These are phyloP conservation scores for Pimpla rufipes DNA, from an alignment of 2,888 invertebrate genomes.

Conservation along the genomic window DNA sequence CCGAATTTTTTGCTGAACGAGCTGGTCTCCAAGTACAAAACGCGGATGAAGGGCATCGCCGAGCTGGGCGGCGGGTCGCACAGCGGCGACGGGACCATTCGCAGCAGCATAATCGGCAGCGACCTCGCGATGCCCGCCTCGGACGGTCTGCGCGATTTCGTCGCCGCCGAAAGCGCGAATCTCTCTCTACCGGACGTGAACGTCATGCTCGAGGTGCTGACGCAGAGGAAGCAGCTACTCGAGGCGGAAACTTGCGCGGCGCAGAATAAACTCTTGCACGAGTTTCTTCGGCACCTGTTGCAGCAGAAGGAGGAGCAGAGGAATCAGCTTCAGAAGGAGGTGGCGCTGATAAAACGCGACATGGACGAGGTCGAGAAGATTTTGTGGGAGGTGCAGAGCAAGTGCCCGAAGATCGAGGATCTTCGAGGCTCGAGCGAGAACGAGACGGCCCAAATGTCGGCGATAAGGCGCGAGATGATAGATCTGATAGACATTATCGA, in stretches of 20 bases:
- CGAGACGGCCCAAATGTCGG: constrained; percentile 86
- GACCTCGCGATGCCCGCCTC: constrained; percentile 81
- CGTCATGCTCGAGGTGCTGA: constrained; percentile 92
- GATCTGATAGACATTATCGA: constrained; percentile 87
- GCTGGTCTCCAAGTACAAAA: constrained; percentile 90
- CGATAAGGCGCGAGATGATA: constrained; percentile 87
- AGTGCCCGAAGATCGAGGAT: constrained; percentile 88
- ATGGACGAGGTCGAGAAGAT: constrained; percentile 90
- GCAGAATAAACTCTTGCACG: constrained; percentile 93
- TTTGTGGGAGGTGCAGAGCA: constrained; percentile 87
- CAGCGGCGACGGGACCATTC: constrained; percentile 74
- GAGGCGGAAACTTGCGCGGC: constrained; percentile 93
- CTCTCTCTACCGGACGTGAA: constrained; percentile 93
- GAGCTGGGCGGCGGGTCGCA: constrained; percentile 81
- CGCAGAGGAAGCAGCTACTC: constrained; percentile 91
- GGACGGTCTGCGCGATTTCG: constrained; percentile 87
- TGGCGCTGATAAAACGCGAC: constrained; percentile 91
- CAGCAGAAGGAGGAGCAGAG: constrained; percentile 90
- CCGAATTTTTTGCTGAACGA: constrained; percentile 95
- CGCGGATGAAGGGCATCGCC: constrained; percentile 86
- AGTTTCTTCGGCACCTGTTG: constrained; percentile 92
- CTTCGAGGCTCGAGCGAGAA: constrained; percentile 85
- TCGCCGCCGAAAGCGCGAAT: constrained; percentile 90
- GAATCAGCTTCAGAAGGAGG: constrained; percentile 89
- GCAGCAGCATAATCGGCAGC: constrained; percentile 65